phyloP scores from a whole-genome alignment of 2,113 vertebrate genomes.

The Peromyscus polionotus region DNA sequence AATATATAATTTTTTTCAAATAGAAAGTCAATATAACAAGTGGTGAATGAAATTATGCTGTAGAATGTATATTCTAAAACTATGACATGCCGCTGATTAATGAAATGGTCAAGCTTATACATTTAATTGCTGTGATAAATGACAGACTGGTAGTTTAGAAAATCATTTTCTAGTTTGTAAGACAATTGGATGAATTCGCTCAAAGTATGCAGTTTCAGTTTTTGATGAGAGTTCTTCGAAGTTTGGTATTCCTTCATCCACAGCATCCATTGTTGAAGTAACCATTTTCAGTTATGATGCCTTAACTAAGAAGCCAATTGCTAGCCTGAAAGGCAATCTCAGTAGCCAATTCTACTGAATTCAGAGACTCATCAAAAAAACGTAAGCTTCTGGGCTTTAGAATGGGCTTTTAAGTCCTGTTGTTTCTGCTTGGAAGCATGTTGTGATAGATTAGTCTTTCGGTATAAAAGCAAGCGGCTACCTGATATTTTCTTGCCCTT shows the following conservation, averaged over 20 bases:
- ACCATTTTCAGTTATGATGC: slow-evolving; percentile 95
- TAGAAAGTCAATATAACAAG: slow-evolving; percentile 76
- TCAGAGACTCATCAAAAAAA: slow-evolving; percentile 75
- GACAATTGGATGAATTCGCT: slow-evolving; percentile 48
- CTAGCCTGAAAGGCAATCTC: slow-evolving; percentile 88
- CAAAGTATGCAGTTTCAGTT: slow-evolving; percentile 74
- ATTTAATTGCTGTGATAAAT: slow-evolving; percentile 61
- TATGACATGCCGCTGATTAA: slow-evolving; percentile 65
- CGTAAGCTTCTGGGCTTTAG: slow-evolving; percentile 55
- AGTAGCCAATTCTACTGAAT: slow-evolving; percentile 80
- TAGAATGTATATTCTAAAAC: slow-evolving; percentile 80
- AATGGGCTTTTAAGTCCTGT: slow-evolving; percentile 74
- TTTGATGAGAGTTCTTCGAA: slow-evolving; percentile 85
- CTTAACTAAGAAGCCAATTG: slow-evolving; percentile 91
- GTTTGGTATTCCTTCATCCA: slow-evolving; percentile 95
- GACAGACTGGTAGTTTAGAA: slow-evolving; percentile 59
- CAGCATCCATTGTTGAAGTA: slow-evolving; percentile 90
- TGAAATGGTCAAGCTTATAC: slow-evolving; percentile 59
- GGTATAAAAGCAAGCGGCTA: slow-evolving; percentile 85
- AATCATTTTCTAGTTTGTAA: slow-evolving; percentile 67
- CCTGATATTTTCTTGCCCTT: slow-evolving; percentile 87
- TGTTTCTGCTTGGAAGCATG: slow-evolving; percentile 83
- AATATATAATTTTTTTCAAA: slow-evolving; percentile 67
- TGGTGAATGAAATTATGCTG: slow-evolving; percentile 78
- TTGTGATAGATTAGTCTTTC: slow-evolving; percentile 81